Evolutionary conservation across 2,888 invertebrate species (phyloP).

Genomic region (Acanthosepion lycidas): DNA sequence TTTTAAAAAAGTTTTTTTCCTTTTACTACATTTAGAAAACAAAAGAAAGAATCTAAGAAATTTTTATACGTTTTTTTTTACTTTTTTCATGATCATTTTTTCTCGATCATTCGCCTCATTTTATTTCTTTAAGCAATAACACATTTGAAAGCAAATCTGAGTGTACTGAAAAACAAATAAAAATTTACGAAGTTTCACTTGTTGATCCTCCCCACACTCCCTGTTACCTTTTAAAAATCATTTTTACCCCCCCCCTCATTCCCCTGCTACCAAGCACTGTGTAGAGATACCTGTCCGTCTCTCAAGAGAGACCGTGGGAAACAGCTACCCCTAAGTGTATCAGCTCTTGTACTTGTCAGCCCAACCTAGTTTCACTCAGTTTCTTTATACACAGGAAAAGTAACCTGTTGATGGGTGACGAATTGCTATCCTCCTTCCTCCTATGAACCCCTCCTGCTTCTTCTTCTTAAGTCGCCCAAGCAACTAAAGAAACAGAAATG

Average conservation of each 20-base stretch:
- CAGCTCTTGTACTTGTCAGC: constrained; percentile 14
- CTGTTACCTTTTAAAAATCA: not conserved
- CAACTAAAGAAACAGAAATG: not conserved
- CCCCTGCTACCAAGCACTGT: not conserved
- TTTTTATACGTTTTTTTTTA: no score
- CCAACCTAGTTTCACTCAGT: not conserved
- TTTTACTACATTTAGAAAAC: not conserved
- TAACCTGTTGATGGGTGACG: constrained; percentile 23
- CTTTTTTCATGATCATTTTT: no score
- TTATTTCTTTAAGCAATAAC: no score
- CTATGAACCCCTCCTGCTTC: not conserved
- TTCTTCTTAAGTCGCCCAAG: not conserved
- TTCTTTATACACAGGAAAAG: not conserved
- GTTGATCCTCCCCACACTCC: not conserved
- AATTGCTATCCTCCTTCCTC: not conserved
- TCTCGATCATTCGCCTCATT: no score
- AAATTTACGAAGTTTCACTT: not conserved
- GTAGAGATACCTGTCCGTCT: constrained; percentile 1
- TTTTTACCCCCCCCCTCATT: not conserved
- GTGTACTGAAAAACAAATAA: no score
- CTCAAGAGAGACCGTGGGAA: constrained; percentile 16
- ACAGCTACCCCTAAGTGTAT: constrained; percentile 14
- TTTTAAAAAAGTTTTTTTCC: not conserved
- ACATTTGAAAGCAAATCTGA: no score
- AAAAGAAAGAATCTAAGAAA: not conserved